Percentiles rank a stretch among this genome's conserved stretches.
Conservation (phyloP, 2,888 invertebrate species). For the Nesidiocoris tenuis region DNA sequence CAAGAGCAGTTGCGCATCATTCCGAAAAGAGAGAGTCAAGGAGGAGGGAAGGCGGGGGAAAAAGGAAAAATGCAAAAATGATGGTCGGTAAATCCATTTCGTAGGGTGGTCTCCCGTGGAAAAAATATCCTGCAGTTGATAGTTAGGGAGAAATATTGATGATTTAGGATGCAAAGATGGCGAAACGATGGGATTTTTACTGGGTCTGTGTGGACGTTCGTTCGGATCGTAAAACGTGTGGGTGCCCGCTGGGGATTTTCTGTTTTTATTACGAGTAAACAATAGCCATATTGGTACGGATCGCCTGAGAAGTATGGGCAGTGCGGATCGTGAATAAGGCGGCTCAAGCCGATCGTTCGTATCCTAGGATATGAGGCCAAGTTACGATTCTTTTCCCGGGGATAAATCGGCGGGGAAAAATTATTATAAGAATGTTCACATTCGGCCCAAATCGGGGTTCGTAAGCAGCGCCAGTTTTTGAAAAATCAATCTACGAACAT, state of each 20-base stretch:
- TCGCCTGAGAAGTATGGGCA: neutral
- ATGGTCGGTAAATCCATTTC: constrained; percentile 19
- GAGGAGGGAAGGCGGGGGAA: neutral
- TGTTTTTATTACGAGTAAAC: constrained; percentile 34
- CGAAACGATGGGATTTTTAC: neutral
- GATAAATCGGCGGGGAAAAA: no score
- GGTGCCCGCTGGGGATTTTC: constrained; percentile 4
- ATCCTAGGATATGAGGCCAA: neutral
- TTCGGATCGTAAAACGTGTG: constrained; percentile 17
- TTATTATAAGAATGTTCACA: neutral
- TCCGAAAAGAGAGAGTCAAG: neutral
- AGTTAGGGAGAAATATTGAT: constrained; percentile 20
- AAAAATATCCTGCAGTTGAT: constrained; percentile 9
- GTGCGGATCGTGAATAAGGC: neutral
- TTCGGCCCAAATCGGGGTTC: neutral
- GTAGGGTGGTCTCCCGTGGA: constrained; percentile 4
- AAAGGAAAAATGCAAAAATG: neutral
- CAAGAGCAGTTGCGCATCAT: constrained; percentile 13
- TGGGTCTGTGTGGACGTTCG: constrained; percentile 19
- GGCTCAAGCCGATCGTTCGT: neutral
- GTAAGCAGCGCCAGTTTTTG: no score
- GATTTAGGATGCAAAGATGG: constrained; percentile 28
- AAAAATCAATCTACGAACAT: no score
- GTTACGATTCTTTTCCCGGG: neutral
- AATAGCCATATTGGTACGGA: constrained; percentile 17